phyloP scores from a whole-genome alignment of 2,888 invertebrate genomes.

The Scelioninae gen. 2 region DNA sequence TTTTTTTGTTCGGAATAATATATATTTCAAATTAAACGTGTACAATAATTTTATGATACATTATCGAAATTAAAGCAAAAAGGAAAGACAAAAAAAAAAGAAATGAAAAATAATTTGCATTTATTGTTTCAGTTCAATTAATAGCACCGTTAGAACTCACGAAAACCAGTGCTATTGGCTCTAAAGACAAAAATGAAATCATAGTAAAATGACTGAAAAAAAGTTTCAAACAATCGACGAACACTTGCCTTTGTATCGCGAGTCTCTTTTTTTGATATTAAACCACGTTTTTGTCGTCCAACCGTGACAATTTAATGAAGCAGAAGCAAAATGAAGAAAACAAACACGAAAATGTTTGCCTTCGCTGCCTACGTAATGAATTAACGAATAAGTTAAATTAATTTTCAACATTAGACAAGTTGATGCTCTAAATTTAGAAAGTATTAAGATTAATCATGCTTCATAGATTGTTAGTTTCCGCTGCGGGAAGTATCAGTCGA shows the following conservation, averaged over 20 bases:
- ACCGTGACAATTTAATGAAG: slow-evolving; percentile 6
- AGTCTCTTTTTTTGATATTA: slow-evolving; percentile 28
- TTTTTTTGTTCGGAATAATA: slow-evolving; percentile 4
- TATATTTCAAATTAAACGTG: slow-evolving; percentile 1
- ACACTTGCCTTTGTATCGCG: slow-evolving; percentile 26
- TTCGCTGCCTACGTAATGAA: slow-evolving; percentile 44
- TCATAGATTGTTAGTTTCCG: slow-evolving; percentile 32
- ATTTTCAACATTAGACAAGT: slow-evolving; percentile 32
- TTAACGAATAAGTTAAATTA: slow-evolving; percentile 35
- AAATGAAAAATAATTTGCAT: slow-evolving; percentile 1
- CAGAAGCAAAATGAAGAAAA: slow-evolving; percentile 7
- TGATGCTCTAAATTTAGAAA: slow-evolving; percentile 37
- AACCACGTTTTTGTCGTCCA: slow-evolving; percentile 9
- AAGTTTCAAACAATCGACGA: slow-evolving; percentile 23
- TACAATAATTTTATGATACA: slow-evolving; percentile 8
- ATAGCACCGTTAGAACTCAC: not conserved
- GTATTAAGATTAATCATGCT: slow-evolving; percentile 43
- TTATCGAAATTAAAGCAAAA: not conserved
- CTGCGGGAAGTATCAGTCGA: slow-evolving; percentile 1
- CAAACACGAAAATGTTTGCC: slow-evolving; percentile 8
- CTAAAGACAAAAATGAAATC: not conserved
- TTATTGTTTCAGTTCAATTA: slow-evolving; percentile 3
- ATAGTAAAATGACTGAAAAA: not conserved
- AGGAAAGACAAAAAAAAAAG: not conserved
- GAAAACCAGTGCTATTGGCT: slow-evolving; percentile 2